Evolutionary conservation across 1,140 invertebrate species (phyloP), one percentile per base, ranked within the genome.

Genomic region (Megalonaias nervosa): DNA sequence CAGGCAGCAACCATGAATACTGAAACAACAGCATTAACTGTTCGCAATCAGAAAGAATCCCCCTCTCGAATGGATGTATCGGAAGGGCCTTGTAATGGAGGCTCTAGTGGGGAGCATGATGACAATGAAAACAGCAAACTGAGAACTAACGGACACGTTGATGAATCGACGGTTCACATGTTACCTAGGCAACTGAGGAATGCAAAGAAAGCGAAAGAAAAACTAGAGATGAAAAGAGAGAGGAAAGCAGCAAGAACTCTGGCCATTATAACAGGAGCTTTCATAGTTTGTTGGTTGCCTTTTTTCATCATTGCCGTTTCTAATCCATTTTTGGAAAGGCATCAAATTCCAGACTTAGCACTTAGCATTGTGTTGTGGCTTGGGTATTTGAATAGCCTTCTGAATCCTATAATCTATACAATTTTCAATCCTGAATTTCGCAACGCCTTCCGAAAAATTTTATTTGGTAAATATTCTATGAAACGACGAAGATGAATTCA

Each of bases 231-330:
- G 68, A 90, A 90, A 75, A 77, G 92, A n/a, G 92, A 92, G 75
- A 78, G 91, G 48, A 92, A 92, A 84, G 92, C 92, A 0, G 91
- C 91, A 0, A 85, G 92, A 74, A 92, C 91, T 17, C 80, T 92
- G 23, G 91, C 89, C 16, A 91, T 92, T 23, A 91, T 92, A 17
- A 92, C 91, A 19, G 90, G 90, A 67, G 83, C 83, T 57, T 91
- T 90, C 79, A 82, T 91, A 14, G 73, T 89, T 19, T 91, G 91
- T 72, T 91, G 91, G 91, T 77, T 91, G 69, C 91, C 91, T 59
- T 91, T 91, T 77, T 91, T 90, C 79, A 82, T 91, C 58, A 77
- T 88, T 21, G 90, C 90, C 67, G 79, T 90, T 48, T 73, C 90
- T 13, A 80, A 72, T 16, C 87, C 89, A 23, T 88, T 91, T 79